phyloP scores from a whole-genome alignment of 2,113 vertebrate species.

The Solea solea region DNA sequence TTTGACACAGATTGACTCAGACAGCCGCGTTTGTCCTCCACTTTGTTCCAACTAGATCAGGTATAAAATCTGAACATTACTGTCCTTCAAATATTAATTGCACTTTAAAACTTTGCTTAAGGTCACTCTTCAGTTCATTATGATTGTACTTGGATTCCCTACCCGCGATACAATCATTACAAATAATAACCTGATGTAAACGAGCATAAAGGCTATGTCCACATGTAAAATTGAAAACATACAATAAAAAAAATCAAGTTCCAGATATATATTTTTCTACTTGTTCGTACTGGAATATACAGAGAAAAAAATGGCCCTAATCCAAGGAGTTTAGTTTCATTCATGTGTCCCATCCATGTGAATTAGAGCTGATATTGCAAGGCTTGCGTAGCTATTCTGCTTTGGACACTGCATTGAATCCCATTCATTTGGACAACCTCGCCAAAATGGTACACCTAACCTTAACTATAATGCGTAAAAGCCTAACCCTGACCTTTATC shows the following conservation, averaged over 20 bases:
- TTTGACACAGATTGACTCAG: constrained; percentile 64
- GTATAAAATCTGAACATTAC: constrained; percentile 12
- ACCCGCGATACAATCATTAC: constrained; percentile 39
- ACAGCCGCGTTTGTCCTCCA: constrained; percentile 46
- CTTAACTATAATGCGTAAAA: too few species aligned
- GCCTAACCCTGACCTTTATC: too few species aligned
- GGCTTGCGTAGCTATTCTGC: too few species aligned
- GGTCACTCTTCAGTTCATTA: constrained; percentile 51
- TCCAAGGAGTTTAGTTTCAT: constrained; percentile 46
- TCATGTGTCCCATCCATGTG: constrained; percentile 52
- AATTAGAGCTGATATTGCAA: constrained; percentile 52
- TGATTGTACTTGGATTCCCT: constrained; percentile 32
- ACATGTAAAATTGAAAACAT: too few species aligned
- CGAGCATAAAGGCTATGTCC: constrained; percentile 1
- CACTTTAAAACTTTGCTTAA: too few species aligned
- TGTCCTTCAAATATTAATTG: not conserved
- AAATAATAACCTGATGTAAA: constrained; percentile 50
- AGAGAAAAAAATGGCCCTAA: constrained; percentile 28
- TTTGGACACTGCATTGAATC: too few species aligned
- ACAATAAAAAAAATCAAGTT: not conserved
- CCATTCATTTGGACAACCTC: too few species aligned
- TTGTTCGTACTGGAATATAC: constrained; percentile 36
- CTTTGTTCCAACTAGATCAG: constrained; percentile 1
- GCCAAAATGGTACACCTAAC: too few species aligned
- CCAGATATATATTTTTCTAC: constrained; percentile 38